Percentiles rank a stretch among this genome's conserved stretches.
Evolutionary conservation across 2,888 invertebrate species (phyloP).

Genomic region (Dicyrtomina minuta): DNA sequence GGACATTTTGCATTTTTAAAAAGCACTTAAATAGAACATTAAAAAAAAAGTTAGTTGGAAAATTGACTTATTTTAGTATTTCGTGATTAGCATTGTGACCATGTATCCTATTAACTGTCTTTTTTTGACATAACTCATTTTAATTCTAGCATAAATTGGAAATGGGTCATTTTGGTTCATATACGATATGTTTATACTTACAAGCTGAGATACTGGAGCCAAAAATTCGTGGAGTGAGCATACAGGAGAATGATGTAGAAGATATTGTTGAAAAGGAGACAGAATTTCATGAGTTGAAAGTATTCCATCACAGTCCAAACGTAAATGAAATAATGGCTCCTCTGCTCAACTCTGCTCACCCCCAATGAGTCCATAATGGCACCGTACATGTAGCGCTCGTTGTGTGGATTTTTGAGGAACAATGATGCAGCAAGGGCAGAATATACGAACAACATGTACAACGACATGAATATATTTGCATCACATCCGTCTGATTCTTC

Average conservation of each 20-base stretch:
- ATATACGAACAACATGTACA: constrained; percentile 26
- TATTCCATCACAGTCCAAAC: constrained; percentile 7
- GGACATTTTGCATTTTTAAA: too few relatives aligned
- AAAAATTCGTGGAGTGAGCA: constrained; percentile 15
- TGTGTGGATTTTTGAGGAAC: constrained; percentile 3
- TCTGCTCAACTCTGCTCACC: too few relatives aligned
- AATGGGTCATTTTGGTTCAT: too few relatives aligned
- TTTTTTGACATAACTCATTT: too few relatives aligned
- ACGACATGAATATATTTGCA: constrained; percentile 19
- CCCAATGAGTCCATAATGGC: background rate
- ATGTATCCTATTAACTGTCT: too few relatives aligned
- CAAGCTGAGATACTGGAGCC: constrained; percentile 9
- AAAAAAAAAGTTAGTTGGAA: too few relatives aligned
- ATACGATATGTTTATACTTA: background rate
- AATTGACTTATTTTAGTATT: too few relatives aligned
- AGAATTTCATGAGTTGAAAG: constrained; percentile 13
- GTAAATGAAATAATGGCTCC: too few relatives aligned
- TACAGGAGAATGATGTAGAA: constrained; percentile 25
- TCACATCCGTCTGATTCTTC: constrained; percentile 27
- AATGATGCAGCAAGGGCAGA: background rate
- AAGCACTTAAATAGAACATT: too few relatives aligned
- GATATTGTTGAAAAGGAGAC: constrained; percentile 13
- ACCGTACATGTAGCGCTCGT: constrained; percentile 7
- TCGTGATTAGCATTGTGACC: too few relatives aligned
- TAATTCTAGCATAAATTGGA: too few relatives aligned